A percentile compares a stretch with the other conserved stretches of the same genome.
phyloP scores from a whole-genome alignment of 2,888 invertebrate genomes.

The Dryocosmus kuriphilus region DNA sequence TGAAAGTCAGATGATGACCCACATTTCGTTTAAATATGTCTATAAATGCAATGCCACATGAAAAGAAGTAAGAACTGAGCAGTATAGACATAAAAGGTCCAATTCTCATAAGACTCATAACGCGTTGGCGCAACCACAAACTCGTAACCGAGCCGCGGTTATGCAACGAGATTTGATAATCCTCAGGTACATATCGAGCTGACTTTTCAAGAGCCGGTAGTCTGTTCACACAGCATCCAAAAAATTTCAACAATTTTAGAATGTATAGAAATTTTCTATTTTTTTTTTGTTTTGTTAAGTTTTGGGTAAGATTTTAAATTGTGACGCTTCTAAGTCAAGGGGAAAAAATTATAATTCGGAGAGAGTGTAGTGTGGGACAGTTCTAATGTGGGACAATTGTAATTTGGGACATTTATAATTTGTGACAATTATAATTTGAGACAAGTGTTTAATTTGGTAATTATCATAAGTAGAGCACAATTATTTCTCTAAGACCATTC shows the following conservation, averaged over 20 bases:
- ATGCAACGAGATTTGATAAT: conserved; percentile 66
- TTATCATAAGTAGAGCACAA: too few species aligned
- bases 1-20: neutral
- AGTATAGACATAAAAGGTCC: conserved; percentile 47
- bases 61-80: conserved; percentile 22
- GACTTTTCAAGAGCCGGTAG: conserved; percentile 30
- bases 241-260: neutral
- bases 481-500: too few species aligned
- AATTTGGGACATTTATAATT: too few species aligned
- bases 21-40: conserved; percentile 16
- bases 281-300: too few species aligned
- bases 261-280: neutral
- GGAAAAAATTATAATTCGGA: too few species aligned
- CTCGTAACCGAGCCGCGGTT: conserved; percentile 62
- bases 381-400: too few species aligned
- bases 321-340: too few species aligned
- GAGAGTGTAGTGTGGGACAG: too few species aligned
- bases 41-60: conserved; percentile 21
- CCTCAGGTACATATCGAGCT: conserved; percentile 43
- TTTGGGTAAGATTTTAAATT: too few species aligned
- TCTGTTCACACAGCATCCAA: neutral
- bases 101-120: conserved; percentile 57
- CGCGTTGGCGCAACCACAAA: conserved; percentile 56
- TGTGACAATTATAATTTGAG: too few species aligned
- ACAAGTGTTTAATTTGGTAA: too few species aligned